Conservation (phyloP, 2,797 vertebrate genomes). For the Hemibagrus guttatus region DNA sequence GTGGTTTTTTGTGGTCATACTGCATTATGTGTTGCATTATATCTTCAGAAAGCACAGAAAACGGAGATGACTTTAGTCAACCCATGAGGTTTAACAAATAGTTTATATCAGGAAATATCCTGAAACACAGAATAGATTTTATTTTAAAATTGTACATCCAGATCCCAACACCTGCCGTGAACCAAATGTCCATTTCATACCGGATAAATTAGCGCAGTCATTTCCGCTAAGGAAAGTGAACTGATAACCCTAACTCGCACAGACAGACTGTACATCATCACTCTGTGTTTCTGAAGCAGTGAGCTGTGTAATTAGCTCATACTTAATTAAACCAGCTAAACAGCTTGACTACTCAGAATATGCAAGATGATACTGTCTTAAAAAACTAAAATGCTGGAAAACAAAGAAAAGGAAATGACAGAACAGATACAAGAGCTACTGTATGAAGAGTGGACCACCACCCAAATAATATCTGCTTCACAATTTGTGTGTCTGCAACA, state of each 20-base stretch:
- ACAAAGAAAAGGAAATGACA: neutral
- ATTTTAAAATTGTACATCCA: slow-evolving; percentile 23
- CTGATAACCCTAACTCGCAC: neutral
- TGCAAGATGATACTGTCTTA: slow-evolving; percentile 18
- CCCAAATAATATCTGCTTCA: neutral
- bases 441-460: neutral
- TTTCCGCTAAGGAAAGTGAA: neutral
- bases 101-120: slow-evolving; percentile 33
- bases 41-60: neutral
- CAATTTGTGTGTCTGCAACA: neutral
- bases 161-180: neutral
- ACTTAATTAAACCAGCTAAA: slow-evolving; percentile 45
- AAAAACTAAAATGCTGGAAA: neutral
- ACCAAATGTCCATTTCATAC: neutral
- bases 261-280: slow-evolving; percentile 17
- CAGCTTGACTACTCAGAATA: slow-evolving; percentile 7
- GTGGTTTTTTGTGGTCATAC: neutral
- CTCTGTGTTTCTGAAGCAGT: slow-evolving; percentile 30
- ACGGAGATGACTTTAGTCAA: slow-evolving; percentile 62
- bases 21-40: neutral
- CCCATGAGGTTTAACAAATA: slow-evolving; percentile 45
- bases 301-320: slow-evolving; percentile 50
- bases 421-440: neutral
- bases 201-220: slow-evolving; percentile 11
- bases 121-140: neutral